These are phyloP conservation scores for Myathropa florea DNA, from an alignment of 2,888 invertebrate species.

Conservation along the genomic window DNA sequence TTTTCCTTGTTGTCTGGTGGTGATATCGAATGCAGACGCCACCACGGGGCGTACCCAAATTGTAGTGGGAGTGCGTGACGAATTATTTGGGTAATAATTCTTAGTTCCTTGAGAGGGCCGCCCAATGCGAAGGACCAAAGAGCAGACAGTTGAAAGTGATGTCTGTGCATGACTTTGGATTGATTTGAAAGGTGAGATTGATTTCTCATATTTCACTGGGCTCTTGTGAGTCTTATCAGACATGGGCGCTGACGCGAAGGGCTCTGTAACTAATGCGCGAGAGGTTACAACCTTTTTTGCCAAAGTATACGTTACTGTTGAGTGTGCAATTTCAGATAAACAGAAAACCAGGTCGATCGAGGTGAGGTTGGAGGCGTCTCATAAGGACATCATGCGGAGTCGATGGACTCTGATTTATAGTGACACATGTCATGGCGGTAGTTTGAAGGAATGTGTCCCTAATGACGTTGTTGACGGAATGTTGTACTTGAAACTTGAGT, in stretches of 20 bases:
- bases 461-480: background rate
- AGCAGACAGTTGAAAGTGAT: constrained; percentile 22
- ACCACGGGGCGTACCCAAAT: background rate
- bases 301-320: background rate
- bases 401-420: background rate
- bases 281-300: background rate
- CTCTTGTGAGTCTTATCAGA: constrained; percentile 28
- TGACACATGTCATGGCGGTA: background rate
- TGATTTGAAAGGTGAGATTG: constrained; percentile 58
- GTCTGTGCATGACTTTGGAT: constrained; percentile 57
- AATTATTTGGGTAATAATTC: constrained; percentile 59
- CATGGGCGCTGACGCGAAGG: background rate
- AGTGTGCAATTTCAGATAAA: constrained; percentile 10
- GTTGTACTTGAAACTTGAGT: background rate
- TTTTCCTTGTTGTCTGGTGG: background rate
- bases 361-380: background rate
- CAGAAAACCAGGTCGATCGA: background rate
- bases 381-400: background rate
- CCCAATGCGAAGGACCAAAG: background rate
- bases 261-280: background rate
- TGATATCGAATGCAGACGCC: background rate
- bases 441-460: background rate
- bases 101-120: background rate
- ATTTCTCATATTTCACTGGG: constrained; percentile 53
- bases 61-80: background rate